Evolutionary conservation across 2,113 vertebrate species (phyloP).

Genomic region (Mustela lutreola): DNA sequence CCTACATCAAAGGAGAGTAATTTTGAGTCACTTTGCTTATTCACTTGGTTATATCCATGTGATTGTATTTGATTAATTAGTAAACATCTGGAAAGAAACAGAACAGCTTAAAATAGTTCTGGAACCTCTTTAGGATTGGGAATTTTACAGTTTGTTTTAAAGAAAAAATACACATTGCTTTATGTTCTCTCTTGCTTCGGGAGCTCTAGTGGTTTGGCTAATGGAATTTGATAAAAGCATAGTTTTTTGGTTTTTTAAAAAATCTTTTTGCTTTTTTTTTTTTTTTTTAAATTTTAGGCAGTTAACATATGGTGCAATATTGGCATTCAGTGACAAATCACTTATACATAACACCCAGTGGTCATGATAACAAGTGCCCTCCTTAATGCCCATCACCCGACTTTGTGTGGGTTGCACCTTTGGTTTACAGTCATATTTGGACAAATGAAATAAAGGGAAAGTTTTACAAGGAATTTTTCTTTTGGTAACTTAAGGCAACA

Average conservation of each 20-base stretch:
- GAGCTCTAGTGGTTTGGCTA: background rate
- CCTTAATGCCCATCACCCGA: background rate
- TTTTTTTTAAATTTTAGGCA: background rate
- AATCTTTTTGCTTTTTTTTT: background rate
- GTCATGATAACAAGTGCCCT: background rate
- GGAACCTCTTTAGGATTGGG: background rate
- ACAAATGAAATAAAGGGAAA: background rate
- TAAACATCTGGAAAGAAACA: conserved; percentile 47
- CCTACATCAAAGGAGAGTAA: background rate
- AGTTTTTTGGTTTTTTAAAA: background rate
- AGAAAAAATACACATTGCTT: background rate
- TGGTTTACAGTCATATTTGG: conserved; percentile 30
- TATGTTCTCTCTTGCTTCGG: background rate
- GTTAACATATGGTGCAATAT: background rate
- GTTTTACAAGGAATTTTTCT: background rate
- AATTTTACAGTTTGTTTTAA: background rate
- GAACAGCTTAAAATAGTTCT: background rate
- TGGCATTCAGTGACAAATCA: background rate
- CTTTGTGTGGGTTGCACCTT: conserved; percentile 39
- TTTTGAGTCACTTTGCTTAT: conserved; percentile 25
- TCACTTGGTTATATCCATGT: background rate
- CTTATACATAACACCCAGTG: background rate
- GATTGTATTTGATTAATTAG: conserved; percentile 18
- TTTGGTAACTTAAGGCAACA: background rate
- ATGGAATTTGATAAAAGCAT: background rate